A percentile compares a stretch with the other conserved stretches of the same genome.
Evolutionary conservation across 2,113 vertebrate genomes (phyloP).

Genomic region (Grus americana): DNA sequence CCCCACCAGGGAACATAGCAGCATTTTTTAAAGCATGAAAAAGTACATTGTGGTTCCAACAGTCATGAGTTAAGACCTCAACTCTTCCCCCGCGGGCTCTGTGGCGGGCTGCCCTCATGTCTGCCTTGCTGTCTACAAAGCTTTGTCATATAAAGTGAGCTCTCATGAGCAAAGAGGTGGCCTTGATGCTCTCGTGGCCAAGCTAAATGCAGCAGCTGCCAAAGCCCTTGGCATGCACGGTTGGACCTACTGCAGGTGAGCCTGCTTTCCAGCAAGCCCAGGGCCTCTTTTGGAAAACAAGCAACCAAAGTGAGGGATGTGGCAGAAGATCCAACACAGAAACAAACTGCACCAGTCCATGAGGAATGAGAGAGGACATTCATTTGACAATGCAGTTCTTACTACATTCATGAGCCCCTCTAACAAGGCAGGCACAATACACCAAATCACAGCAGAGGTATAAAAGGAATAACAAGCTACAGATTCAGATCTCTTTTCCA

Average conservation of each 20-base stretch:
- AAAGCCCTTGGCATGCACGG: not conserved
- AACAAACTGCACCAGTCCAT: not conserved
- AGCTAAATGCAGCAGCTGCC: constrained; percentile 18
- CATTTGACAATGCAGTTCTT: not conserved
- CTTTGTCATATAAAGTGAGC: not conserved
- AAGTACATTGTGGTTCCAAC: not conserved
- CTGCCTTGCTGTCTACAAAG: not conserved
- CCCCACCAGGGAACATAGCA: not conserved
- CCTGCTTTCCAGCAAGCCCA: not conserved
- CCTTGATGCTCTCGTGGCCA: not conserved
- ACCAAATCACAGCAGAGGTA: not conserved
- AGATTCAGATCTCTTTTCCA: not conserved
- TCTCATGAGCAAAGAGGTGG: not conserved
- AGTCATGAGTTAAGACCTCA: constrained; percentile 28
- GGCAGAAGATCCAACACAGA: not conserved
- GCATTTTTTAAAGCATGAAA: not conserved
- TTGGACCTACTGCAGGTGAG: not conserved
- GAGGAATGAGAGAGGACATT: not conserved
- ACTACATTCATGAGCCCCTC: not conserved
- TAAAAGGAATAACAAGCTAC: not conserved
- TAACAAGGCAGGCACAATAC: not conserved
- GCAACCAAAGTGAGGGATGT: not conserved
- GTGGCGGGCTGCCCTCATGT: not conserved
- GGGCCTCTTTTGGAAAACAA: not conserved
- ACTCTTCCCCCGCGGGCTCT: not conserved